Base-by-base conservation (phyloP, 1,140 invertebrate species). In the Cydia fagiglandana region DNA sequence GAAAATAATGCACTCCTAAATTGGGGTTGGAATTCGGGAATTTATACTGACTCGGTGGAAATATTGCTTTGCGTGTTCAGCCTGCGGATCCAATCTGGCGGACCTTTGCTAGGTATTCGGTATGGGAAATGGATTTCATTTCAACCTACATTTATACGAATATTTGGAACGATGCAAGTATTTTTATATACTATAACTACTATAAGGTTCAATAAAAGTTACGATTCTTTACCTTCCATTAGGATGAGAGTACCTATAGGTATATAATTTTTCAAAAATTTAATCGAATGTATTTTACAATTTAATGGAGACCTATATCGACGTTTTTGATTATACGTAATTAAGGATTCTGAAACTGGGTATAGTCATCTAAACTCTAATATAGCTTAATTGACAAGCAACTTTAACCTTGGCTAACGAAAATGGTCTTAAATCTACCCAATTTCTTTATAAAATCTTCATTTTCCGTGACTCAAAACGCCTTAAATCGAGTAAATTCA, bases 1-100 rank as follows among this genome's bases (percentile, higher is more conserved):
- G 90, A 92, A 93, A 92, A 93, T 92, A 93, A 93, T 93, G 90
- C 88, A 92, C 83, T 91, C 88, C 90, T 90, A 92, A 91, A 91
- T 92, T 92, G 90, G 91, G 90, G 89, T 88, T 82, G 85, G 88
- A 83, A 82, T 85, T 84, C 75, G 84, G 84, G 87, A 91, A 93
- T 91, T 91, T 93, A 93, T 93, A 88, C 89, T 84, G 85, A 83
- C 84, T 83, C 80, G 81, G 80, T 84, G 80, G 83, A 90, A 86
- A 85, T 91, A 91, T 88, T 85, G 87, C 84, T 78, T 87, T 86
- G 88, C 91, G 88, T 91, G 88, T 85, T 90, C 70, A 38, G 64
- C 20, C 64, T 75, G 64, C 64, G 34, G 61, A 66, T 74, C 45
- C 30, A 74, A 74, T 74, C 73, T 74, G 53, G 34, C 66, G 66